Percentiles rank a stretch among this genome's conserved stretches.
Evolutionary conservation across 2,888 invertebrate species (phyloP).

Genomic region (Tetragnatha montana): DNA sequence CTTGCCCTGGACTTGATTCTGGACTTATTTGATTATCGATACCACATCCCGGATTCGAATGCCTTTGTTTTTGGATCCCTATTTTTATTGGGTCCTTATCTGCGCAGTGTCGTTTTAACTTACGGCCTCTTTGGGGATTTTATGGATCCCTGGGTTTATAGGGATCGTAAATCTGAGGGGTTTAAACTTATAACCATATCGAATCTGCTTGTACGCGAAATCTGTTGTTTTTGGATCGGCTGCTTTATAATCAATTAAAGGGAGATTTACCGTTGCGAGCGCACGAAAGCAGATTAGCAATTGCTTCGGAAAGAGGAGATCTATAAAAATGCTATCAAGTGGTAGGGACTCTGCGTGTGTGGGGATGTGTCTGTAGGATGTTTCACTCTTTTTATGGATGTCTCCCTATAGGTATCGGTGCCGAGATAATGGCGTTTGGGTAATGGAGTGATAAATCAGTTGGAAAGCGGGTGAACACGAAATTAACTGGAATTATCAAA

Average conservation of each 20-base stretch:
- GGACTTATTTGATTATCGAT: conserved; percentile 47
- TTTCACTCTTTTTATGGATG: neutral
- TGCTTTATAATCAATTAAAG: conserved; percentile 66
- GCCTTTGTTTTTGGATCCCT: conserved; percentile 38
- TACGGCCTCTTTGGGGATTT: conserved; percentile 42
- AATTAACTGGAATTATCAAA: neutral
- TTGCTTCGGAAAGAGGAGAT: conserved; percentile 21
- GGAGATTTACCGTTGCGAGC: conserved; percentile 54
- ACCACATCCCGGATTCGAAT: conserved; percentile 49
- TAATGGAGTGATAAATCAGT: neutral
- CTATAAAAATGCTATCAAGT: conserved; percentile 54
- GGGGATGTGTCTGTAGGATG: neutral
- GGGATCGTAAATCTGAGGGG: conserved; percentile 59
- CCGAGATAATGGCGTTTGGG: neutral
- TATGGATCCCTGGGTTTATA: conserved; percentile 46
- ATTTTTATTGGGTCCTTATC: conserved; percentile 62
- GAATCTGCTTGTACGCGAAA: conserved; percentile 37
- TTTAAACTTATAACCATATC: conserved; percentile 64
- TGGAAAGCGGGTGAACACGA: neutral
- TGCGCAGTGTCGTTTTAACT: conserved; percentile 52
- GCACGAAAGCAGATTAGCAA: conserved; percentile 61
- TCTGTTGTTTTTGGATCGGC: conserved; percentile 15
- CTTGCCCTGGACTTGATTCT: conserved; percentile 8
- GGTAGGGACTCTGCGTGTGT: conserved; percentile 1
- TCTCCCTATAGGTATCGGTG: neutral